Evolutionary conservation across 2,888 invertebrate genomes (phyloP).

Genomic region (Lissonota sp.): DNA sequence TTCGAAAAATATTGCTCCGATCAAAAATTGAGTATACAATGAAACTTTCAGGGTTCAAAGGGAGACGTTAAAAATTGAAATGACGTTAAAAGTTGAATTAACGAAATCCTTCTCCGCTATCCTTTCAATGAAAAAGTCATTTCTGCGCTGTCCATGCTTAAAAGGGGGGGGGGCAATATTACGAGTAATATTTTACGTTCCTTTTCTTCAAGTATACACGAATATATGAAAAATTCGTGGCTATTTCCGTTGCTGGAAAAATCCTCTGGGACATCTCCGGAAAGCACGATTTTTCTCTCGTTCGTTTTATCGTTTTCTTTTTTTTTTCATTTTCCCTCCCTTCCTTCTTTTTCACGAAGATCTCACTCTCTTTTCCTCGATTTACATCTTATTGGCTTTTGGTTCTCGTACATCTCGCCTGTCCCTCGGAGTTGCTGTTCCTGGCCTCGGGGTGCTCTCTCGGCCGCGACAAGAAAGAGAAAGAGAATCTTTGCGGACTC

Average conservation of each 20-base stretch:
- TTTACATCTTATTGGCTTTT: slow-evolving; percentile 70
- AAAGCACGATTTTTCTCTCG: slow-evolving; percentile 31
- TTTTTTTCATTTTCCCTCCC: background rate
- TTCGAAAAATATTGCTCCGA: too few species aligned
- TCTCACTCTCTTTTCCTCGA: slow-evolving; percentile 44
- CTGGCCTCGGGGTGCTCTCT: too few species aligned
- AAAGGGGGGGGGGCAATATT: background rate
- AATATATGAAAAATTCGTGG: background rate
- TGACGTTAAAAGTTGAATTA: too few species aligned
- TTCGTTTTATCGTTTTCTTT: slow-evolving; percentile 18
- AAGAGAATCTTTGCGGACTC: slow-evolving; percentile 14
- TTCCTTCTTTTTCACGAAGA: background rate
- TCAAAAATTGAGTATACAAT: too few species aligned
- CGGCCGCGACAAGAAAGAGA: too few species aligned
- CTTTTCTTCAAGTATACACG: background rate
- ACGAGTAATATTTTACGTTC: slow-evolving; percentile 20
- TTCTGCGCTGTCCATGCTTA: background rate
- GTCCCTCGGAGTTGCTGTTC: too few species aligned
- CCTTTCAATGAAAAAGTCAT: background rate
- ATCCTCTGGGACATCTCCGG: slow-evolving; percentile 26
- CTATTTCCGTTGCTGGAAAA: slow-evolving; percentile 17
- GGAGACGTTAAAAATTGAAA: too few species aligned
- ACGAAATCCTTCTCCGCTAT: background rate
- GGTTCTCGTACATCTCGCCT: slow-evolving; percentile 10
- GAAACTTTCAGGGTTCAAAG: too few species aligned